Evolutionary conservation across 2,888 invertebrate species (phyloP).

Genomic region (Sialis fuliginosa): DNA sequence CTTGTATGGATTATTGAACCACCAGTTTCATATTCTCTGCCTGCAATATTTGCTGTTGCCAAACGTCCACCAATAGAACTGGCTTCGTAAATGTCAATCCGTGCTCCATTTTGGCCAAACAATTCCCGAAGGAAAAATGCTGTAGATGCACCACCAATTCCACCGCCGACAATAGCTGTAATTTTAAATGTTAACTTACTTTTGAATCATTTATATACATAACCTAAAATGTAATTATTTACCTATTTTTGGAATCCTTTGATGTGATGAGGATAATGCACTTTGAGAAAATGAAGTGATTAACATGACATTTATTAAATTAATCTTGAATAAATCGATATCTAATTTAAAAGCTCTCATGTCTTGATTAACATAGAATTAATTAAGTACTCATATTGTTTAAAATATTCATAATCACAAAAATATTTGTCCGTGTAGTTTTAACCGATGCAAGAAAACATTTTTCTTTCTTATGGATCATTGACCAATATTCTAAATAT

Average conservation of each 20-base stretch:
- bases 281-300: neutral
- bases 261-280: neutral
- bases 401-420: no score
- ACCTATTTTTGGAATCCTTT: neutral
- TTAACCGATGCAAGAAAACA: no score
- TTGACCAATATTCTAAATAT: no score
- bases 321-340: neutral
- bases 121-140: slow-evolving; percentile 33
- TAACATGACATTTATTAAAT: neutral
- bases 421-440: no score
- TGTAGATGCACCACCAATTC: slow-evolving; percentile 39
- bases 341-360: no score
- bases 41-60: slow-evolving; percentile 27
- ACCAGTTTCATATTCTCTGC: slow-evolving; percentile 35
- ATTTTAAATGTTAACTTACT: neutral
- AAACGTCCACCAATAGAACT: slow-evolving; percentile 36
- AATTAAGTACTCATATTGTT: no score
- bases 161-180: slow-evolving; percentile 40
- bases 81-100: slow-evolving; percentile 36
- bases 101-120: slow-evolving; percentile 18
- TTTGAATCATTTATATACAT: neutral
- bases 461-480: no score
- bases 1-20: slow-evolving; percentile 37
- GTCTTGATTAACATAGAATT: no score
- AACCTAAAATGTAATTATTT: neutral